Evolutionary conservation across 2,797 vertebrate species (phyloP), one percentile per base, ranked within the genome.

Genomic region (Halcyon smyrnensis): DNA sequence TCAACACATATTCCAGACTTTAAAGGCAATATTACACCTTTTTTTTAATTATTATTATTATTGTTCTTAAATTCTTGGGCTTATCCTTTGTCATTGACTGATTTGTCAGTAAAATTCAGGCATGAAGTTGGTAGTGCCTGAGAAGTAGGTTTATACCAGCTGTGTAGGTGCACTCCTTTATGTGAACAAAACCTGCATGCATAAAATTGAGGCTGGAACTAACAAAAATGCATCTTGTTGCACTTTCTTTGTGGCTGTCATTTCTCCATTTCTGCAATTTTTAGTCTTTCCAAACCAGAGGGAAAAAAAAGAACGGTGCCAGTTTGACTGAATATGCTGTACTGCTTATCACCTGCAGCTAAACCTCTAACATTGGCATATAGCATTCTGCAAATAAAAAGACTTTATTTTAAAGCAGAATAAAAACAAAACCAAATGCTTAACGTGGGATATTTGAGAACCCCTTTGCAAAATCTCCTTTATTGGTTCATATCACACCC

Each of bases 1-100:
- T 76, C 71, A 87, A 60, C 57, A 53, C 39, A 21, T 77, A 34
- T 94, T 87, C 94, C 93, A 94, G 78, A 93, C 95, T 95, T 94
- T 84, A 97, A 93, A 96, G 87, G 92, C 92, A 95, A 79, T 53
- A 16, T 63, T 87, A 67, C 70, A 73, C 39, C 12, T 73, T 36
- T 62, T 46, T 12, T 25, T 2, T 32, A 36, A 41, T 28, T 30
- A 30, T n/a, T 56, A 56, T 56, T 57, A 77, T 54, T 45, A n/a
- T 10, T 84, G 36, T 96, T 93, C 60, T 64, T 59, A 67, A 90
- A 70, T 79, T 89, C 37, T 83, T 90, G 63, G 39, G 50, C 11
- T 81, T 81, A 63, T 71, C 48, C 34, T 92, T 90, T 89, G 75
- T 83, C 51, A 11, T 81, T 73, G 48, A 84, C 25, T 20, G 54